Evolutionary conservation across 2,888 invertebrate species (phyloP), one percentile per base, ranked within the genome.

Genomic region (Scotopteryx bipunctaria): DNA sequence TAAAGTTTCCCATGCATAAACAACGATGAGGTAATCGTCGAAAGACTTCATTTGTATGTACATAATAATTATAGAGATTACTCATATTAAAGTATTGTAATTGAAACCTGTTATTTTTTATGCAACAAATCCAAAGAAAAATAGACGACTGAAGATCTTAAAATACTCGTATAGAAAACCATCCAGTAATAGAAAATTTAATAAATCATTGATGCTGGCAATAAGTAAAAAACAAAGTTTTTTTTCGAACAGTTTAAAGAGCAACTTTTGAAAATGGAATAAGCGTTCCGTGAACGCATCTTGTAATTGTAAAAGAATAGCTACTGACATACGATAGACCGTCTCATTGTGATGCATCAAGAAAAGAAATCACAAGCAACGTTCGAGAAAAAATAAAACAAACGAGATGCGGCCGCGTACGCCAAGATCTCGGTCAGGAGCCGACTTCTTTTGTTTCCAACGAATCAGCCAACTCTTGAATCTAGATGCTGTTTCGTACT

Each of bases 381-480:
- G 75, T 27, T 73, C 73, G 78, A 79, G 78, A 80, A 77, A 72
- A 76, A 73, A 68, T 63, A 73, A 72, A 72, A 69, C 73, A 78
- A 80, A 78, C 80, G 74, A 81, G 83, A 84, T 83, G 82, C 83
- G 83, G 69, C 78, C 82, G 83, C 83, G 86, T 87, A 86, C 85
- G 79, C 85, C 66, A 77, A 86, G 87, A 90, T 90, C 89, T 89
- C 89, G 89, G 88, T 88, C 89, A 88, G 86, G 80, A 86, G 84
- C 86, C 77, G 78, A 86, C 77, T 87, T 76, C 89, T 88, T 90
- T 90, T 89, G 88, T 89, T 90, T 86, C 83, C 78, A 84, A 72
- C 82, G 89, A 88, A 89, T 89, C 89, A 87, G 86, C 87, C 88
- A 84, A 85, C 79, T 85, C 82, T 88, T 85, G 87, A 86, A 90